Percentiles rank a stretch among this genome's conserved stretches.
Evolutionary conservation across 2,888 invertebrate genomes (phyloP).

Genomic region (Euzetes globulus): DNA sequence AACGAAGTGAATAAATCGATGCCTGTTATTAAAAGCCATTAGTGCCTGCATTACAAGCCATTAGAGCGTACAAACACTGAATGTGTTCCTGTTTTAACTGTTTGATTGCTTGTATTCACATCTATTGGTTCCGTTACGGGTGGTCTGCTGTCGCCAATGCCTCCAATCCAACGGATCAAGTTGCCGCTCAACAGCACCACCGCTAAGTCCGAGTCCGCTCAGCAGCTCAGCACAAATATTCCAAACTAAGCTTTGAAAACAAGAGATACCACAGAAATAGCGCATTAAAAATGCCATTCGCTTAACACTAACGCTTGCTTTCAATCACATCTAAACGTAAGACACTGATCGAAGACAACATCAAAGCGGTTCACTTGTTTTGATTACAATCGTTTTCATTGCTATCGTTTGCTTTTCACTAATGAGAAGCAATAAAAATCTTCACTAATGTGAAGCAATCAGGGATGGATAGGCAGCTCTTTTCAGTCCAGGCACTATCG

Average conservation of each 20-base stretch:
- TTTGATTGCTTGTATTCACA: background rate
- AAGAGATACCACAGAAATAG: background rate
- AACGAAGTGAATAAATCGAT: conserved; percentile 28
- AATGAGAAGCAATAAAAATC: conserved; percentile 20
- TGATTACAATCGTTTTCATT: conserved; percentile 1
- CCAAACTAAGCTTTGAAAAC: background rate
- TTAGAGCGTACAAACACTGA: background rate
- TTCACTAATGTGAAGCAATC: background rate
- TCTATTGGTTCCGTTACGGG: conserved; percentile 26
- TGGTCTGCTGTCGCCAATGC: conserved; percentile 25
- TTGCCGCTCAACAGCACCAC: conserved; percentile 16
- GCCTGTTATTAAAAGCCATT: conserved; percentile 27
- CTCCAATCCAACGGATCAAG: background rate
- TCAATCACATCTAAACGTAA: background rate
- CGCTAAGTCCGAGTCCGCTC: background rate
- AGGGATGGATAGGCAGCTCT: no score
- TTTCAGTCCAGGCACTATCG: no score
- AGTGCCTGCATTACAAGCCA: conserved; percentile 20
- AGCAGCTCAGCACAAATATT: background rate
- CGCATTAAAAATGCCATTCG: background rate
- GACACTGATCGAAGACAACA: background rate
- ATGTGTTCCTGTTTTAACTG: conserved; percentile 28
- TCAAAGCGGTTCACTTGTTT: background rate
- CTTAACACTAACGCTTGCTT: no score
- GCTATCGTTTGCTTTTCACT: background rate